Conservation (phyloP, 1,140 invertebrate species). For the Telenomus remus region DNA sequence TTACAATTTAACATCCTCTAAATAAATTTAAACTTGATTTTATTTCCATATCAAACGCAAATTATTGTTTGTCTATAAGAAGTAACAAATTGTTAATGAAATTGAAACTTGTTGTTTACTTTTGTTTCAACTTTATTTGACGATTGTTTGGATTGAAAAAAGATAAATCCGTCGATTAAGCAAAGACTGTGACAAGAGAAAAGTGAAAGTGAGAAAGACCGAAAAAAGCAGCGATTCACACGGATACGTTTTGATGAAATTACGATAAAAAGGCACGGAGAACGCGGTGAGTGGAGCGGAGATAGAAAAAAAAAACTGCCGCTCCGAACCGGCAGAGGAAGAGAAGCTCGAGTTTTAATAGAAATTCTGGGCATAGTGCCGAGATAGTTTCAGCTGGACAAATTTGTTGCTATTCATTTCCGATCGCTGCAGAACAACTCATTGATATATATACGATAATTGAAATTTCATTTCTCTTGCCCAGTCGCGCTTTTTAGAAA, state of each 20-base stretch:
- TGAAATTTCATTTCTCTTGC: constrained; percentile 55
- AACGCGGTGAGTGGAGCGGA: constrained; percentile 4
- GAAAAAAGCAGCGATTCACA: constrained; percentile 28
- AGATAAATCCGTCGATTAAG: constrained; percentile 12
- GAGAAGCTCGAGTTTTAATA: constrained; percentile 60
- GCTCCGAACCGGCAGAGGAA: constrained; percentile 14
- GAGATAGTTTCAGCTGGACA: constrained; percentile 69
- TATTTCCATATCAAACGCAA: no score
- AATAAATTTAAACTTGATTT: not conserved
- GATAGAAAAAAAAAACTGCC: constrained; percentile 24
- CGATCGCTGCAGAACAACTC: constrained; percentile 54
- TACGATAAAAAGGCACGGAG: constrained; percentile 29
- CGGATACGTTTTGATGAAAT: constrained; percentile 41
- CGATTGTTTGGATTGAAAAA: no score
- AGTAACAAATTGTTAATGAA: no score
- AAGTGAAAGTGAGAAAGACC: constrained; percentile 46
- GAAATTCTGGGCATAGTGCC: constrained; percentile 69
- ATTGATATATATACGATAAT: constrained; percentile 57
- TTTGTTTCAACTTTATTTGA: no score
- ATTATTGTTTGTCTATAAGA: no score
- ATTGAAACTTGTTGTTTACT: no score
- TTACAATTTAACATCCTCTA: not conserved
- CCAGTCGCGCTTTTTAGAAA: not conserved
- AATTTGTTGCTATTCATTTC: constrained; percentile 69
- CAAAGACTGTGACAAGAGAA: constrained; percentile 20